phyloP scores from a whole-genome alignment of 2,797 vertebrate species.

The Scolopax rusticola region DNA sequence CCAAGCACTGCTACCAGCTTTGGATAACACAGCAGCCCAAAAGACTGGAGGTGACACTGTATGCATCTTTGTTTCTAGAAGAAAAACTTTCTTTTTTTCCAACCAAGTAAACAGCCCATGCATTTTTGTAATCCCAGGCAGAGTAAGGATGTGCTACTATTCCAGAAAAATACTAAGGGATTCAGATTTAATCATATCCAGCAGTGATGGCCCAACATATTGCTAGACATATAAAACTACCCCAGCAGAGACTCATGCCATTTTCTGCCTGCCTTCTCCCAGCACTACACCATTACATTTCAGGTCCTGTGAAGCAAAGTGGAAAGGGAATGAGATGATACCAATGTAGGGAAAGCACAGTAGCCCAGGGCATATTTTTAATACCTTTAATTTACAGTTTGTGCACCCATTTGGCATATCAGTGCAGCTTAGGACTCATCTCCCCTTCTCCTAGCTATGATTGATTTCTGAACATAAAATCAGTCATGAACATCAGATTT shows the following conservation, averaged over 20 bases:
- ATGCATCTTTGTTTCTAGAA: not conserved
- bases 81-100: not conserved
- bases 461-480: slow-evolving; percentile 48
- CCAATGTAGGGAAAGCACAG: not conserved
- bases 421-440: not conserved
- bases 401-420: not conserved
- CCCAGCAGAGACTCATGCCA: not conserved
- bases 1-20: not conserved
- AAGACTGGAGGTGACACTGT: not conserved
- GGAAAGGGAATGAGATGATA: not conserved
- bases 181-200: not conserved
- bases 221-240: not conserved
- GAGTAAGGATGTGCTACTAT: not conserved
- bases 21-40: not conserved
- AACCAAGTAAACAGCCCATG: not conserved
- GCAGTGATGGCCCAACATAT: not conserved
- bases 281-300: not conserved
- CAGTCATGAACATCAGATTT: not conserved
- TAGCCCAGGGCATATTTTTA: not conserved
- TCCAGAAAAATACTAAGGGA: not conserved
- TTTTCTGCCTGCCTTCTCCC: not conserved
- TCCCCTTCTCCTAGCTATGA: slow-evolving; percentile 16
- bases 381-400: slow-evolving; percentile 27
- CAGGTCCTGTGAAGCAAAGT: not conserved
- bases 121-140: not conserved